Evolutionary conservation across 1,140 invertebrate genomes (phyloP).

Genomic region (Trachymyrmex septentrionalis): DNA sequence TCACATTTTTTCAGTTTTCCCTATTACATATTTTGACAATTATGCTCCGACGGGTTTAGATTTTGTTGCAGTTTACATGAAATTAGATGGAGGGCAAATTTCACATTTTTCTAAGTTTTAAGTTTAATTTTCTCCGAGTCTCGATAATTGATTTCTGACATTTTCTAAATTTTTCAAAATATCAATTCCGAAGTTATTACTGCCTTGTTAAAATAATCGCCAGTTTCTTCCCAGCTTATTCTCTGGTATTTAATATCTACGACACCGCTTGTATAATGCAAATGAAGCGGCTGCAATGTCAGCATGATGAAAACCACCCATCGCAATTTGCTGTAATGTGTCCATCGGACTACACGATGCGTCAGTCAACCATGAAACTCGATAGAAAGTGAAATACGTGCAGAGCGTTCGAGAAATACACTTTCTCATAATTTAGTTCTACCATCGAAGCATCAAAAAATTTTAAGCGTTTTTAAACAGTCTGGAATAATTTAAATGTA

Average conservation of each 20-base stretch:
- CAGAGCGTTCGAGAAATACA: neutral
- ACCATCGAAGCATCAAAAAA: neutral
- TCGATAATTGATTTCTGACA: neutral
- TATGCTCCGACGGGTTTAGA: neutral
- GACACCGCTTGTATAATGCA: constrained; percentile 23
- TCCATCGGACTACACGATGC: constrained; percentile 21
- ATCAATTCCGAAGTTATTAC: neutral
- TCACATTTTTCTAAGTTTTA: neutral
- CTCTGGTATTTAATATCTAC: neutral
- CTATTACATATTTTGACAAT: neutral
- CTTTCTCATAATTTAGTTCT: constrained; percentile 15
- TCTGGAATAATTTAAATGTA: neutral
- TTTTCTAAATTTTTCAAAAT: neutral
- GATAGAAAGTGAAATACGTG: constrained; percentile 45
- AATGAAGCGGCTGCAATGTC: constrained; percentile 41
- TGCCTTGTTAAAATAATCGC: neutral
- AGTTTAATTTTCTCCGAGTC: neutral
- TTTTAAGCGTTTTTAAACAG: neutral
- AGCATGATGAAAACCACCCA: constrained; percentile 38
- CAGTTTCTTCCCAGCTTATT: constrained; percentile 1
- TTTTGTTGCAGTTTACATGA: neutral
- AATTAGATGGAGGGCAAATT: neutral
- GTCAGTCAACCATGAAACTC: constrained; percentile 26
- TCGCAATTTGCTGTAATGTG: constrained; percentile 41
- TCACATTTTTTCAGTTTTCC: constrained; percentile 4